Evolutionary conservation across 2,113 vertebrate species (phyloP).

Genomic region (Sterrhoptilus dennistouni): DNA sequence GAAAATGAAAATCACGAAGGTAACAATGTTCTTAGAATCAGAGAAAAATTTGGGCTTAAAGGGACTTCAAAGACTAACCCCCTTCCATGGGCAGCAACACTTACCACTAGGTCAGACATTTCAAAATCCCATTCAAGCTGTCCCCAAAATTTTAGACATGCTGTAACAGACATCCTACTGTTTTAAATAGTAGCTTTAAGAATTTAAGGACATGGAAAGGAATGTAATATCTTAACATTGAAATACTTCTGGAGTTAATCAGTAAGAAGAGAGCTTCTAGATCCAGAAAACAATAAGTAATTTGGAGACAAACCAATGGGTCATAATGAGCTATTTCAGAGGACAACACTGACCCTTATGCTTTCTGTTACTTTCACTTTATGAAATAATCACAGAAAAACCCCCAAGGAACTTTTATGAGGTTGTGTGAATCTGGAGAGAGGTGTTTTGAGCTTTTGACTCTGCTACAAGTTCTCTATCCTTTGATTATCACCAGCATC

Average conservation of each 20-base stretch:
- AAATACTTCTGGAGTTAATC: not conserved
- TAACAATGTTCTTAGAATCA: not conserved
- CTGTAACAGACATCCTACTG: not conserved
- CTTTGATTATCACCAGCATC: not conserved
- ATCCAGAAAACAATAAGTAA: not conserved
- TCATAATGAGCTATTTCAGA: not conserved
- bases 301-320: not conserved
- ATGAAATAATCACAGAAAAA: not conserved
- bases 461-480: not conserved
- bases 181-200: accelerated
- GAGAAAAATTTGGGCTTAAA: not conserved
- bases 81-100: no score
- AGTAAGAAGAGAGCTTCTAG: not conserved
- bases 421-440: not conserved
- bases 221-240: not conserved
- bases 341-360: accelerated
- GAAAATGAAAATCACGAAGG: not conserved
- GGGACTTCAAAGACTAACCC: accelerated
- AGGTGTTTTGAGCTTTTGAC: not conserved
- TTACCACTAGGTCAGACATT: not conserved
- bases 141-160: not conserved
- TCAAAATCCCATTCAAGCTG: not conserved
- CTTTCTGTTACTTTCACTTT: not conserved
- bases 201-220: not conserved
- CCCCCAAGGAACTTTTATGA: not conserved